Conservation (phyloP, 2,888 invertebrate genomes). For the Gastracanthus pulcherrimus region DNA sequence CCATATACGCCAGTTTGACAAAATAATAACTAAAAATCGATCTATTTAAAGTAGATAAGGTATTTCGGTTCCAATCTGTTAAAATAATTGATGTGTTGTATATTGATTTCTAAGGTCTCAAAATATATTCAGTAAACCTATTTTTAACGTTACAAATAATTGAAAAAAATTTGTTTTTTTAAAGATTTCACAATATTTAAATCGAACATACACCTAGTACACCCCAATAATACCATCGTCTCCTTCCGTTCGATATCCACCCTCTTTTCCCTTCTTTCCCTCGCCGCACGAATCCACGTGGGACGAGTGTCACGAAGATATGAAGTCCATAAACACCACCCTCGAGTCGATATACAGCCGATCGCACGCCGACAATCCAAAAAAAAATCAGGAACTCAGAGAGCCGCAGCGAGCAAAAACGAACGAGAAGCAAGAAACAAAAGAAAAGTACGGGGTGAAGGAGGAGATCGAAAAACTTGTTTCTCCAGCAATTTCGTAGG, state of each 20-base stretch:
- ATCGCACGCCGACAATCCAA: not conserved
- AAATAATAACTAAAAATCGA: too few species aligned
- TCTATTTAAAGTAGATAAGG: too few species aligned
- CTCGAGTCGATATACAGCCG: not conserved
- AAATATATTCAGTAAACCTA: too few species aligned
- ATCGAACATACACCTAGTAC: not conserved
- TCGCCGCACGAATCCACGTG: not conserved
- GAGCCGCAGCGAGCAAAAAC: not conserved
- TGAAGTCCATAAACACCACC: slow-evolving; percentile 12
- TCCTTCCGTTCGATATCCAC: not conserved
- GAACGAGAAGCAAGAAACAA: not conserved
- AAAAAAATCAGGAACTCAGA: not conserved
- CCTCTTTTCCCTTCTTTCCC: not conserved
- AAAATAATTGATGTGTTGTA: too few species aligned
- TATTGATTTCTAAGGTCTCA: too few species aligned
- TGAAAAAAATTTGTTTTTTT: too few species aligned
- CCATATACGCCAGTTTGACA: too few species aligned
- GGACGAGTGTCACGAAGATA: not conserved
- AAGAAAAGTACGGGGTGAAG: not conserved
- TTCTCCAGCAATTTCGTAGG: slow-evolving; percentile 27
- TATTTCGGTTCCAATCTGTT: too few species aligned
- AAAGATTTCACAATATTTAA: not conserved
- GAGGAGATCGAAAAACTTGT: slow-evolving; percentile 36
- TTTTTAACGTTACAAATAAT: too few species aligned
- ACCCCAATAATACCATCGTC: not conserved